Evolutionary conservation across 2,797 vertebrate species (phyloP), one percentile per base, ranked within the genome.

Genomic region (Protosalanx chinensis): DNA sequence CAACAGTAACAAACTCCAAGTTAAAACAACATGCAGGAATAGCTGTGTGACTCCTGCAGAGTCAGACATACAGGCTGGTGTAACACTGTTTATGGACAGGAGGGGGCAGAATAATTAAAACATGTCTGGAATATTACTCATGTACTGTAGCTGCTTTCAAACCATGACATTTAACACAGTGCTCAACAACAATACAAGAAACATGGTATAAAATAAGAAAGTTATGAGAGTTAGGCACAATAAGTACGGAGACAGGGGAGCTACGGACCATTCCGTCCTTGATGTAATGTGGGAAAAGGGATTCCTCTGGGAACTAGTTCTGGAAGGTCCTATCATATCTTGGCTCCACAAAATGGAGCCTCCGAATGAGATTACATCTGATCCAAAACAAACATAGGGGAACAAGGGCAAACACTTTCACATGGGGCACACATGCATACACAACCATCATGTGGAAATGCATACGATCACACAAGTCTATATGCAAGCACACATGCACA

Each of bases 291-390:
- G 60, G 57, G 67, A 78, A 70, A 41, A 81, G 72, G 64, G 71
- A 82, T 80, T 78, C 80, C 70, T 58, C 4, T 49, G 70, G 81
- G 62, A 76, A 60, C 30, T 29, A 67, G 30, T 78, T 83, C 75
- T 64, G 51, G 68, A 81, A 82, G 60, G n/a, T n/a, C 61, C 58
- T 76, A 81, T 80, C 75, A 80, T 62, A 75, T 75, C 81, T 29
- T 16, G 65, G 60, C 4, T 29, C 71, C 74, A 67, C 71, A 41
- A 56, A 53, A 83, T 67, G 70, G 75, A 85, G 68, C 49, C 70
- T 72, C 71, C 72, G 46, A 85, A 86, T 75, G 67, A 76, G 85
- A 86, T 85, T 82, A 84, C 29, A 72, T 78, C 60, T 63, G 29
- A 79, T 65, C 70, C 62, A 82, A 80, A 76, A 73, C 70, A 78